Conservation (phyloP, 2,888 invertebrate species). For the Gandaritis pyraliata region DNA sequence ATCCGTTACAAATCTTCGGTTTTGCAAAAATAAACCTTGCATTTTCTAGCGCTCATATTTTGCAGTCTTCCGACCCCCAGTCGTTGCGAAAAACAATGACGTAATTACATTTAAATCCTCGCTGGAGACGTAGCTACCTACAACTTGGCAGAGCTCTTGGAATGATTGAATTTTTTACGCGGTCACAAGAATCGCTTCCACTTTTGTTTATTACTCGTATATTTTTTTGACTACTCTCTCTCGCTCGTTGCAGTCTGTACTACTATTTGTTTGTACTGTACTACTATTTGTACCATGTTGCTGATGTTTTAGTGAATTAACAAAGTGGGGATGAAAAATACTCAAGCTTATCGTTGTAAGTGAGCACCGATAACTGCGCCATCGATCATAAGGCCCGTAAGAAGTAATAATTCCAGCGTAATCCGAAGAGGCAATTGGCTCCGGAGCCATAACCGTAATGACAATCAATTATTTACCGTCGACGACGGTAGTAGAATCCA, state of each 20-base stretch:
- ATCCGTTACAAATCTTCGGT: not conserved
- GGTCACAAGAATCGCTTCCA: conserved; percentile 36
- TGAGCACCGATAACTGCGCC: conserved; percentile 22
- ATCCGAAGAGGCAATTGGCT: conserved; percentile 56
- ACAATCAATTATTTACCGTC: conserved; percentile 67
- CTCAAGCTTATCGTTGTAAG: not conserved
- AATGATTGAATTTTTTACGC: conserved; percentile 64
- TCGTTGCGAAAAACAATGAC: conserved; percentile 52
- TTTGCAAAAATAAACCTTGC: not conserved
- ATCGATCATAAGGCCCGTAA: conserved; percentile 38
- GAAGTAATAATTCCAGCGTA: conserved; percentile 39
- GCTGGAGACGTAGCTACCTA: conserved; percentile 24
- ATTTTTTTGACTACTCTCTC: conserved; percentile 12
- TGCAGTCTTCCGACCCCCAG: conserved; percentile 12
- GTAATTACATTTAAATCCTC: conserved; percentile 63
- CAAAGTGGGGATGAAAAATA: no score
- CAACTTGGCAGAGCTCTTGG: conserved; percentile 50
- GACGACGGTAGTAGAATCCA: conserved; percentile 58
- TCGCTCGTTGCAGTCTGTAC: no score
- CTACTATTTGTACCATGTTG: no score
- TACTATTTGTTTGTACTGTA: no score
- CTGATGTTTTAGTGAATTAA: no score
- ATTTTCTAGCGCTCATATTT: conserved; percentile 11
- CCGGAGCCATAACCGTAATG: conserved; percentile 59
- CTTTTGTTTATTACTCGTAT: conserved; percentile 24